A percentile compares a stretch with the other conserved stretches of the same genome.
phyloP scores from a whole-genome alignment of 1,140 invertebrate genomes.

The Condylostylus longicornis region DNA sequence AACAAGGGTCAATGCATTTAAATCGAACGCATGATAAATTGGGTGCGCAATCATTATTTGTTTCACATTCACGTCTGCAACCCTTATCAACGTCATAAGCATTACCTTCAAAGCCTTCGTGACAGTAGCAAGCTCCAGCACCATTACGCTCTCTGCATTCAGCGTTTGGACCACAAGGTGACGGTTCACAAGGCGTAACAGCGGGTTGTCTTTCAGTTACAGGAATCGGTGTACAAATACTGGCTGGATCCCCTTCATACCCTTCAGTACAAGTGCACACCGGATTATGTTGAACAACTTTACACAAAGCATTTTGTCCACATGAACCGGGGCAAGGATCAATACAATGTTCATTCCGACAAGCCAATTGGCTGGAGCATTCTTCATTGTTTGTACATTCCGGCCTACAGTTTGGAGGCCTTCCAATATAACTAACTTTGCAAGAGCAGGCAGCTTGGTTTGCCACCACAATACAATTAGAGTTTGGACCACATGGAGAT shows the following conservation, averaged over 20 bases:
- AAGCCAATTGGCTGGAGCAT: conserved; percentile 46
- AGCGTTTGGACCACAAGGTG: conserved; percentile 53
- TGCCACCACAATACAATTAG: conserved; percentile 51
- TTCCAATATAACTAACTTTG: conserved; percentile 49
- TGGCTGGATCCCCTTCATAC: conserved; percentile 60
- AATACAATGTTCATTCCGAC: conserved; percentile 52
- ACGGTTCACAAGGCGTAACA: conserved; percentile 47
- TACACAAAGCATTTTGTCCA: conserved; percentile 30
- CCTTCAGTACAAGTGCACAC: conserved; percentile 54
- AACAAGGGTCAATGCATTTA: conserved; percentile 63
- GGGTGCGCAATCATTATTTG: conserved; percentile 52
- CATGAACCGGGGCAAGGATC: conserved; percentile 32
- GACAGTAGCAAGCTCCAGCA: conserved; percentile 52
- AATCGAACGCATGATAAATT: conserved; percentile 54
- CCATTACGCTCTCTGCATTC: conserved; percentile 49
- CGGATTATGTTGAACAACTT: conserved; percentile 56
- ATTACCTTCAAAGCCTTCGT: conserved; percentile 52
- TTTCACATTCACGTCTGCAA: conserved; percentile 61
- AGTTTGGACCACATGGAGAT: conserved; percentile 66
- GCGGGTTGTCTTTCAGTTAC: conserved; percentile 31
- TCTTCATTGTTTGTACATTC: conserved; percentile 50
- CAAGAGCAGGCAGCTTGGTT: conserved; percentile 60
- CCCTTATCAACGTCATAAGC: conserved; percentile 43
- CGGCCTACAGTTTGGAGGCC: conserved; percentile 47
- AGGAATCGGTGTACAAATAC: conserved; percentile 37